Evolutionary conservation across 2,888 invertebrate genomes (phyloP).

Genomic region (Tromatobia lineatoria): DNA sequence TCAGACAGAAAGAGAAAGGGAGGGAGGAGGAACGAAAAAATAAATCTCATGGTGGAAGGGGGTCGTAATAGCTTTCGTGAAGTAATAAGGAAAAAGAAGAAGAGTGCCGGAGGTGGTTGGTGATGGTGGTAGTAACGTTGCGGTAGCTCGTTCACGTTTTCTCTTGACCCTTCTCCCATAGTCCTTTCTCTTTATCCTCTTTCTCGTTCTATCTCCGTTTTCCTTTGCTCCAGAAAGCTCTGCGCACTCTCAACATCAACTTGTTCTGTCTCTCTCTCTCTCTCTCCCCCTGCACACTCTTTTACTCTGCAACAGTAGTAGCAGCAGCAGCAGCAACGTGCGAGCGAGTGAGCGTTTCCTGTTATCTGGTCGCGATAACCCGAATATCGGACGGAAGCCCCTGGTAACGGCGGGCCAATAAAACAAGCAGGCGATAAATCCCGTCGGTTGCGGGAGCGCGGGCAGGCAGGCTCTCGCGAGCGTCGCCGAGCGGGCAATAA

Average conservation of each 20-base stretch:
- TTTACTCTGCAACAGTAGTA: not conserved
- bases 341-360: constrained; percentile 67
- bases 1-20: constrained; percentile 1
- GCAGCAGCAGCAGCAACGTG: not conserved
- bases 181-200: constrained; percentile 43
- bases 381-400: constrained; percentile 74
- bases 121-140: constrained; percentile 31
- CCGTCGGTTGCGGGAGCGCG: constrained; percentile 67
- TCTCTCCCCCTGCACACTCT: constrained; percentile 29
- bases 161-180: not conserved
- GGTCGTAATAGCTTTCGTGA: constrained; percentile 63
- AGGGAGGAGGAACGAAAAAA: constrained; percentile 14
- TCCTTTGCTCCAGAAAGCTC: constrained; percentile 31
- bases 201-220: constrained; percentile 42
- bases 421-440: constrained; percentile 82
- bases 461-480: constrained; percentile 65
- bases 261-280: constrained; percentile 36
- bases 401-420: constrained; percentile 77
- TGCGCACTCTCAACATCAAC: constrained; percentile 42
- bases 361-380: constrained; percentile 73
- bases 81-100: constrained; percentile 66
- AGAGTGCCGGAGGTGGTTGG: constrained; percentile 49
- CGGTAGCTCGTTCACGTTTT: constrained; percentile 50
- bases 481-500: constrained; percentile 79
- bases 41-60: not conserved